A percentile compares a stretch with the other conserved stretches of the same genome.
Conservation (phyloP, 2,888 invertebrate species). For the Xestia rhomboidea region DNA sequence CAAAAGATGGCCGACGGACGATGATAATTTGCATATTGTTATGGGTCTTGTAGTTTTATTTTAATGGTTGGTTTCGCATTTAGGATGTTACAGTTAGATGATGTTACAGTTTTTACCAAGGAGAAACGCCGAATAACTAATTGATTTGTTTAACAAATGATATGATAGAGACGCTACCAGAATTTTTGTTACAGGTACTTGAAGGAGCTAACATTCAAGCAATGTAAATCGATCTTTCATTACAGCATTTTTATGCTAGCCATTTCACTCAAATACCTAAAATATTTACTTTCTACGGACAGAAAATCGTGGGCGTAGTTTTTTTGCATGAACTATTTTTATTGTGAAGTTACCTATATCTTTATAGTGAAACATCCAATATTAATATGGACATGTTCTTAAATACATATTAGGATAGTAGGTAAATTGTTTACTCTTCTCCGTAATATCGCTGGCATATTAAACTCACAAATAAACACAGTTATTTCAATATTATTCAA, state of each 20-base stretch:
- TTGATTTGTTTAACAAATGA: neutral
- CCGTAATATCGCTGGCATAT: slow-evolving; percentile 35
- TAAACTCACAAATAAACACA: slow-evolving; percentile 33
- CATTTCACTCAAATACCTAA: neutral
- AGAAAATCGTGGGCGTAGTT: neutral
- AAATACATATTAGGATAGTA: slow-evolving; percentile 11
- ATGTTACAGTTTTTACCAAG: neutral
- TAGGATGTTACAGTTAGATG: neutral
- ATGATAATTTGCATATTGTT: slow-evolving; percentile 12
- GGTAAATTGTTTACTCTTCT: slow-evolving; percentile 23
- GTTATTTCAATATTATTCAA: slow-evolving; percentile 32
- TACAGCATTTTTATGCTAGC: neutral
- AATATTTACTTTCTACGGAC: neutral
- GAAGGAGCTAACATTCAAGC: neutral
- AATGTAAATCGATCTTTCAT: neutral
- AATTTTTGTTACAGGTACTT: neutral
- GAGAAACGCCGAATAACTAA: neutral
- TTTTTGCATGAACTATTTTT: neutral
- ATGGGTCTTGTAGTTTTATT: slow-evolving; percentile 12
- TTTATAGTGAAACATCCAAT: neutral
- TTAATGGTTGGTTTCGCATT: neutral
- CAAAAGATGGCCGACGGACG: slow-evolving; percentile 15
- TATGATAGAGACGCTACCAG: neutral
- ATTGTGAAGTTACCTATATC: neutral
- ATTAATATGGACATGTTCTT: neutral